Evolutionary conservation across 2,113 vertebrate genomes (phyloP).

Genomic region (Herpailurus yagouaroundi): DNA sequence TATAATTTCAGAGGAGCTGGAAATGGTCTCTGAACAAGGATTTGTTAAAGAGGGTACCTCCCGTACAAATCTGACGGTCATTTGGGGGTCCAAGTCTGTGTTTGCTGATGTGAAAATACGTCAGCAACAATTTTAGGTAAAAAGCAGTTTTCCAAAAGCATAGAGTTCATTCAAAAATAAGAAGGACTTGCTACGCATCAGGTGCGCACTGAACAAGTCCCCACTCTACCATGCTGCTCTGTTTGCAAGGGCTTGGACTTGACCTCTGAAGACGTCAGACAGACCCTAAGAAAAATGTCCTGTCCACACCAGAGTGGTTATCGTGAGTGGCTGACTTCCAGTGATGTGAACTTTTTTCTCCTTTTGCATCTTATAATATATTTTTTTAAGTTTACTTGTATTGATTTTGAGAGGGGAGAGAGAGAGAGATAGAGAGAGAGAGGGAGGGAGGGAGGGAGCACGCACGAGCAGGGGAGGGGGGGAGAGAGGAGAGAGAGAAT

Average conservation of each 20-base stretch:
- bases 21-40: rapidly evolving
- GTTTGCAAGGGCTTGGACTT: background rate
- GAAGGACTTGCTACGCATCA: background rate
- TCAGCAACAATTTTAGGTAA: background rate
- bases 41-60: background rate
- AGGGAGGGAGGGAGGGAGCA: no score
- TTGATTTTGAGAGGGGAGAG: no score
- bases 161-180: background rate
- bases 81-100: background rate
- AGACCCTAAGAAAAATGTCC: background rate
- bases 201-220: rapidly evolving
- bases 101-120: background rate
- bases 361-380: background rate
- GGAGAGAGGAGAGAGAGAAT: no score
- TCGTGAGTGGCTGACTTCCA: background rate
- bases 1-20: background rate
- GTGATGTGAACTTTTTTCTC: background rate
- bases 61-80: background rate
- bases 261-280: rapidly evolving
- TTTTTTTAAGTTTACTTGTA: no score
- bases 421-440: no score
- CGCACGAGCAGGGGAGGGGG: no score
- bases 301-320: background rate
- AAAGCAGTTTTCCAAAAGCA: background rate
- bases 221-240: no score